A percentile compares a stretch with the other conserved stretches of the same genome.
phyloP scores from a whole-genome alignment of 2,888 invertebrate genomes.

The Trypoxylon attenuatum region DNA sequence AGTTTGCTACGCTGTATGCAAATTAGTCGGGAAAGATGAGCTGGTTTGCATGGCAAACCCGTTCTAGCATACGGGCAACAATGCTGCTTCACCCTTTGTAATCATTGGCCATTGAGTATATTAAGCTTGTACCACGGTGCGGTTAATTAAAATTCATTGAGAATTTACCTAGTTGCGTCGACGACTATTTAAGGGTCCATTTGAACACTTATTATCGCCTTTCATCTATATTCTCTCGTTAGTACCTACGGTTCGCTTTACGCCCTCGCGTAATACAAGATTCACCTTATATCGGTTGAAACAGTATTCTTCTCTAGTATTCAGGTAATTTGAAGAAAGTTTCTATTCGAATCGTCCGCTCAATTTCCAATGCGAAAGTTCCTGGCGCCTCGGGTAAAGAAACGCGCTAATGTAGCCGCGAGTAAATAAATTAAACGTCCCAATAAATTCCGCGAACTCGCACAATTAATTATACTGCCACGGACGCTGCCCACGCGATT shows the following conservation, averaged over 20 bases:
- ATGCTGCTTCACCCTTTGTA: slow-evolving; percentile 8
- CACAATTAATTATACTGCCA: slow-evolving; percentile 41
- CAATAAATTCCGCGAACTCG: slow-evolving; percentile 37
- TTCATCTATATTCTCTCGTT: neutral
- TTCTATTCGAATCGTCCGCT: too few species aligned
- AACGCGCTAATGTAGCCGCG: slow-evolving; percentile 19
- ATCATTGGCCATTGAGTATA: neutral
- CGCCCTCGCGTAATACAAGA: too few species aligned
- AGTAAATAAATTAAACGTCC: slow-evolving; percentile 42
- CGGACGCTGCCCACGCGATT: slow-evolving; percentile 27
- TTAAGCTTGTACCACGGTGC: neutral
- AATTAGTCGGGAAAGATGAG: slow-evolving; percentile 10
- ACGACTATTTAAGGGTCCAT: too few species aligned
- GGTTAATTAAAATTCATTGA: slow-evolving; percentile 8
- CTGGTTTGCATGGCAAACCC: slow-evolving; percentile 2
- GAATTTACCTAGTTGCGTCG: too few species aligned
- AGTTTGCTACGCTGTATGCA: neutral
- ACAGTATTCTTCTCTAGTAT: too few species aligned
- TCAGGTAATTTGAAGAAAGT: too few species aligned
- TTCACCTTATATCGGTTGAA: too few species aligned
- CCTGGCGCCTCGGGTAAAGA: too few species aligned
- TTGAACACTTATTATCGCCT: neutral
- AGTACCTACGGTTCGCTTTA: too few species aligned
- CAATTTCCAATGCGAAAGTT: too few species aligned
- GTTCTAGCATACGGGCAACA: neutral